Conservation (phyloP, 2,888 invertebrate species). For the Scelioninae gen. 2 region DNA sequence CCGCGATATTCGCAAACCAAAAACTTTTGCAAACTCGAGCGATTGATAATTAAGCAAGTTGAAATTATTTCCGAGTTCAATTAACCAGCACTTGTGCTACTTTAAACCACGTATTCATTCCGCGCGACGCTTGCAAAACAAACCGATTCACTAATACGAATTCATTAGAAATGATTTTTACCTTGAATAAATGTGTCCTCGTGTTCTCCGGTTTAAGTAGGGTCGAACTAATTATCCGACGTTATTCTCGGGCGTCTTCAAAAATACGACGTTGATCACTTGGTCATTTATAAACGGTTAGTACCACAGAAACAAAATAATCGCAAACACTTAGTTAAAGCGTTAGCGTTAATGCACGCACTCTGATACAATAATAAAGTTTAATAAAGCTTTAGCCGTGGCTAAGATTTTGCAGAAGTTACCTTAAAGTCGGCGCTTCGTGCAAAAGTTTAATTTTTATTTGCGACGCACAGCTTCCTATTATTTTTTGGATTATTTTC, state of each 20-base stretch:
- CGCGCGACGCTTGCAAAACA: slow-evolving; percentile 26
- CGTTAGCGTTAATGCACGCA: background rate
- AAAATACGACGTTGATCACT: background rate
- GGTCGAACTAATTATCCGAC: slow-evolving; percentile 32
- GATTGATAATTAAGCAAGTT: slow-evolving; percentile 13
- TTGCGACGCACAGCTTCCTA: background rate
- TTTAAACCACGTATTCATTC: slow-evolving; percentile 24
- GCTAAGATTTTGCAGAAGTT: slow-evolving; percentile 1
- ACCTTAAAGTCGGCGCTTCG: background rate
- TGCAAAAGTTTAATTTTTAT: slow-evolving; percentile 10
- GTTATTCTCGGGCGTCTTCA: slow-evolving; percentile 10
- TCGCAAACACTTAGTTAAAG: background rate
- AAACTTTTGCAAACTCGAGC: slow-evolving; percentile 4
- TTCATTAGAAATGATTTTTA: slow-evolving; percentile 37
- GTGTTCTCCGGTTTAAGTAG: slow-evolving; percentile 14
- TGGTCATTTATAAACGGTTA: too few species aligned
- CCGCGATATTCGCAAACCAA: slow-evolving; percentile 9
- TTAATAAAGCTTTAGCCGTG: slow-evolving; percentile 1
- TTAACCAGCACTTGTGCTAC: slow-evolving; percentile 17
- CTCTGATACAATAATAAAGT: slow-evolving; percentile 7
- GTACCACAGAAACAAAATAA: slow-evolving; percentile 6
- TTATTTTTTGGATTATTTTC: slow-evolving; percentile 2
- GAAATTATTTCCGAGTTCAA: slow-evolving; percentile 34
- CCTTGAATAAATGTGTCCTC: slow-evolving; percentile 26
- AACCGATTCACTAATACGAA: slow-evolving; percentile 33